Percentiles rank a stretch among this genome's conserved stretches.
phyloP scores from a whole-genome alignment of 1,140 invertebrate species.

The Thalassaphorura encarpata region DNA sequence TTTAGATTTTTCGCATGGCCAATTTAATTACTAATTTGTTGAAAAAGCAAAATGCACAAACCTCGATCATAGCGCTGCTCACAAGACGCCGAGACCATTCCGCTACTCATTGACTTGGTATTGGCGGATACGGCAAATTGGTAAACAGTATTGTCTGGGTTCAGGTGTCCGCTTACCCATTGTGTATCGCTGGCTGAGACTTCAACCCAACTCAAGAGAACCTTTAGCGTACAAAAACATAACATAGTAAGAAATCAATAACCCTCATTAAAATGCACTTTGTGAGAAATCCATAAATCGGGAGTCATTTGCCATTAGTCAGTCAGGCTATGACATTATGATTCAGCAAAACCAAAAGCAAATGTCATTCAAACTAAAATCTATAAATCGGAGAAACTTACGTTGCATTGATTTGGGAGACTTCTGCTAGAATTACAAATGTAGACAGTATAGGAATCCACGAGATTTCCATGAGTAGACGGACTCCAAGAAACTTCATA shows the following conservation, averaged over 20 bases:
- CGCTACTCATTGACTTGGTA: conserved; percentile 50
- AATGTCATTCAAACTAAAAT: background rate
- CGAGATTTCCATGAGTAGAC: conserved; percentile 36
- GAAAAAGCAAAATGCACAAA: conserved; percentile 23
- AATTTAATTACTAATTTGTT: background rate
- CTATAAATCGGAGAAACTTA: conserved; percentile 35
- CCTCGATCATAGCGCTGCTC: conserved; percentile 56
- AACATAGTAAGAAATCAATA: background rate
- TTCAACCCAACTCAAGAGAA: conserved; percentile 37
- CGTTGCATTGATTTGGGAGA: conserved; percentile 48
- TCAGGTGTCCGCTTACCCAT: conserved; percentile 40
- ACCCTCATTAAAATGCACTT: conserved; percentile 1
- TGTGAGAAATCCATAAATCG: conserved; percentile 10
- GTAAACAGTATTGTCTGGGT: conserved; percentile 42
- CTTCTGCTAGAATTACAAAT: conserved; percentile 55
- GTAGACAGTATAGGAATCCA: conserved; percentile 54
- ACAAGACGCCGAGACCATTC: conserved; percentile 65
- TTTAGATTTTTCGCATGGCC: conserved; percentile 1
- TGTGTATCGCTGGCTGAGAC: background rate
- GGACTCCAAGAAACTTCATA: conserved; percentile 61
- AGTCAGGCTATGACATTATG: background rate
- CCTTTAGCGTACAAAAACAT: conserved; percentile 37
- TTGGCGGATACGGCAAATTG: conserved; percentile 65
- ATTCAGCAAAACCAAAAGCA: too few species aligned
- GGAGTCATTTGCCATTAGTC: background rate